Evolutionary conservation across 2,888 invertebrate species (phyloP).

Genomic region (Dasypolia templi): DNA sequence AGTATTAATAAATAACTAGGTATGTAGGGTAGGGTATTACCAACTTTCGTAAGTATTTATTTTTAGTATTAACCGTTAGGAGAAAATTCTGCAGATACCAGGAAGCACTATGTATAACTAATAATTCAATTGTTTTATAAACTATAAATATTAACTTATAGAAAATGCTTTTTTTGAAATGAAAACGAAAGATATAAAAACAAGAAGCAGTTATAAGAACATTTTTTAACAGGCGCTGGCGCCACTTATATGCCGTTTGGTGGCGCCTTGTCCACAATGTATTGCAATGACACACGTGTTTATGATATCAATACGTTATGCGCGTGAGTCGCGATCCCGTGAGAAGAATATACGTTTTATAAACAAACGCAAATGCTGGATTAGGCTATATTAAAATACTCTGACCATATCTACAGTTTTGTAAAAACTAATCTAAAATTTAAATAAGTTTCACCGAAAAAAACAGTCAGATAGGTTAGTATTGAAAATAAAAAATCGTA

Average conservation of each 20-base stretch:
- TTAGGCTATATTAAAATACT: constrained; percentile 21
- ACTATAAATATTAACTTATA: too few species aligned
- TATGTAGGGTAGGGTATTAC: too few species aligned
- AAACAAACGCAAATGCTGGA: constrained; percentile 66
- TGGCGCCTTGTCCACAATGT: constrained; percentile 49
- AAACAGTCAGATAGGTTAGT: background rate
- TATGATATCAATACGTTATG: constrained; percentile 62
- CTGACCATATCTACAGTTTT: background rate
- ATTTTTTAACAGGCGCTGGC: background rate
- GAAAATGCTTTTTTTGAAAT: too few species aligned
- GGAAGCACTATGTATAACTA: background rate
- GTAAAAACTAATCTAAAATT: background rate
- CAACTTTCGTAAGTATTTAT: too few species aligned
- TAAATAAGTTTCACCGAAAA: background rate
- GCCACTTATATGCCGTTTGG: background rate
- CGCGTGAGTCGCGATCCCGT: constrained; percentile 64
- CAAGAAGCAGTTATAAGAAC: background rate
- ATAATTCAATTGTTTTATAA: too few species aligned
- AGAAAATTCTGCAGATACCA: background rate
- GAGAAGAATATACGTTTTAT: constrained; percentile 72
- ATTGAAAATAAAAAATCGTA: background rate
- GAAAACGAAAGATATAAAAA: too few species aligned
- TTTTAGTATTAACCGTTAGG: too few species aligned
- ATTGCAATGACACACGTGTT: constrained; percentile 66
- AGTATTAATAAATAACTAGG: background rate